These are phyloP conservation scores for Monodelphis domestica DNA, from an alignment of 2,797 vertebrate species.

Conservation along the genomic window DNA sequence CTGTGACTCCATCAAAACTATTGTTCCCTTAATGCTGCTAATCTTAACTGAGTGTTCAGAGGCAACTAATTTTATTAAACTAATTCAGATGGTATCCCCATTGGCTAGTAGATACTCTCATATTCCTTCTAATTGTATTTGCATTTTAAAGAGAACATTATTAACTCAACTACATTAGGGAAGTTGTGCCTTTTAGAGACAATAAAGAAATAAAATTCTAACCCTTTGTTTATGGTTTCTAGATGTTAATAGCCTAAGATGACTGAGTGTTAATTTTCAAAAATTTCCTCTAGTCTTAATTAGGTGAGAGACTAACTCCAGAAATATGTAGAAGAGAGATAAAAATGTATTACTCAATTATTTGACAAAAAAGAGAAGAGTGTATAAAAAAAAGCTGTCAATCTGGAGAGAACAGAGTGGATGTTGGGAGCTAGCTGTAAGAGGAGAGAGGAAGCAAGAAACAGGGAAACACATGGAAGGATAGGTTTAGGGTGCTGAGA, in stretches of 20 bases:
- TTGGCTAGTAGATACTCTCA: not conserved
- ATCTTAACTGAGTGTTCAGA: not conserved
- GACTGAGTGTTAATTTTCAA: not conserved
- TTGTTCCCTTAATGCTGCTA: not conserved
- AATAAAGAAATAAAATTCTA: not conserved
- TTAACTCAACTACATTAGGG: not conserved
- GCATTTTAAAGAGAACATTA: not conserved
- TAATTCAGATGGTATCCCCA: not conserved
- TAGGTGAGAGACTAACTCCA: not conserved
- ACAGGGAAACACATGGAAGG: not conserved
- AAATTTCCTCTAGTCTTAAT: not conserved
- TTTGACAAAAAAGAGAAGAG: not conserved
- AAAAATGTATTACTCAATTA: not conserved
- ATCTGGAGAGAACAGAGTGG: not conserved
- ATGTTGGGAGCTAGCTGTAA: not conserved
- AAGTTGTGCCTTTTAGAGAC: not conserved
- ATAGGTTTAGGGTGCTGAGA: not conserved
- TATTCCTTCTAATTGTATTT: not conserved
- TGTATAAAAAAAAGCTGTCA: not conserved
- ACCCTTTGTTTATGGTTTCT: not conserved
- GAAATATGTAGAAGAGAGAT: not conserved
- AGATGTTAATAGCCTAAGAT: not conserved
- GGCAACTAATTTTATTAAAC: not conserved
- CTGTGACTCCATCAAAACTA: not conserved
- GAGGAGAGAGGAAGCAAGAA: not conserved